phyloP scores from a whole-genome alignment of 2,888 invertebrate genomes.

The Pristionchus mayeri region DNA sequence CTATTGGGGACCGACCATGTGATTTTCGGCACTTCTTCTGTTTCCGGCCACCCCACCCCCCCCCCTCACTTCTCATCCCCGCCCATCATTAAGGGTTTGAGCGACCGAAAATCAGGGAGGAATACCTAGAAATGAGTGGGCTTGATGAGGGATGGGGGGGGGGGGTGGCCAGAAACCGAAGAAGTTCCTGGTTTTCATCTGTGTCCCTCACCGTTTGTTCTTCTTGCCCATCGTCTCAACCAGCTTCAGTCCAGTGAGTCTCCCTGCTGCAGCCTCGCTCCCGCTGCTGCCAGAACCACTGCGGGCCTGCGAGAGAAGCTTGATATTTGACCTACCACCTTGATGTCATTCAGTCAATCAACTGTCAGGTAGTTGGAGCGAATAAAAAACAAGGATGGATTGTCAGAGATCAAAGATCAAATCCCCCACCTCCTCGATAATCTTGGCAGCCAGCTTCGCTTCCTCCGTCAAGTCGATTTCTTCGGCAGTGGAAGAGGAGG shows the following conservation, averaged over 20 bases:
- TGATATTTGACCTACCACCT: conserved; percentile 2
- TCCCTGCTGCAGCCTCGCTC: conserved; percentile 23
- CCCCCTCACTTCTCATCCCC: too few species aligned
- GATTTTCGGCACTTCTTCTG: neutral
- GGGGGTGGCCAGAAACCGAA: too few species aligned
- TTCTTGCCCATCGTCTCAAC: conserved; percentile 65
- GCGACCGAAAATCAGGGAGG: too few species aligned
- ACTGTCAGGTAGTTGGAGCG: neutral
- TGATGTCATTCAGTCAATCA: neutral
- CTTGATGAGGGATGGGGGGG: too few species aligned
- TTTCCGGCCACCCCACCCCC: too few species aligned
- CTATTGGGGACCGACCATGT: too few species aligned
- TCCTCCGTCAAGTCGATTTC: conserved; percentile 28
- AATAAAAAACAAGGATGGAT: too few species aligned
- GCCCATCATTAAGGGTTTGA: too few species aligned
- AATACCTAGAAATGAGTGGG: too few species aligned
- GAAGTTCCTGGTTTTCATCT: neutral
- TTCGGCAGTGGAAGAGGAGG: neutral
- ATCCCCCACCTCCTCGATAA: conserved; percentile 42
- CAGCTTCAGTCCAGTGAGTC: conserved; percentile 71
- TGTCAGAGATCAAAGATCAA: conserved; percentile 13
- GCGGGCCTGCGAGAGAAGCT: neutral
- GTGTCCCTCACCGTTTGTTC: conserved; percentile 11
- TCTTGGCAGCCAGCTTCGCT: neutral
- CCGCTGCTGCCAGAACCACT: neutral